A percentile compares a stretch with the other conserved stretches of the same genome.
Conservation (phyloP, 2,113 vertebrate species). For the Paedocypris sp. region DNA sequence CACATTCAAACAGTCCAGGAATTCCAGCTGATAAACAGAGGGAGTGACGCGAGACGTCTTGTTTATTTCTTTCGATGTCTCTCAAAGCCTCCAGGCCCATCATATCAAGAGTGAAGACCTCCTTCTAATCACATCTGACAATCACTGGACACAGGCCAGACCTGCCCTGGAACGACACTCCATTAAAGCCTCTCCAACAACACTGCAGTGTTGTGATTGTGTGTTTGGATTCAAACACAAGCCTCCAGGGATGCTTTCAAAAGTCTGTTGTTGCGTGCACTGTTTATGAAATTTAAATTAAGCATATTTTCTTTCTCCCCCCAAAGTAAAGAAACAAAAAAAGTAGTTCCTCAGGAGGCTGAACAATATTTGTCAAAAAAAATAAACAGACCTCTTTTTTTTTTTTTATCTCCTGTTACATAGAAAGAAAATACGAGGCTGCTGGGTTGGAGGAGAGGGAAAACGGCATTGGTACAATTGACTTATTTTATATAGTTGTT, state of each 20-base stretch:
- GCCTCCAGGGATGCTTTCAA: slow-evolving; percentile 26
- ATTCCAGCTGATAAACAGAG: slow-evolving; percentile 1
- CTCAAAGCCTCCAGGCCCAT: slow-evolving; percentile 29
- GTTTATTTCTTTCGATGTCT: slow-evolving; percentile 1
- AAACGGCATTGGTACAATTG: slow-evolving; percentile 2
- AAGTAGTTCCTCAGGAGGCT: slow-evolving; percentile 22
- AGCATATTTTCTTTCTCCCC: slow-evolving; percentile 39
- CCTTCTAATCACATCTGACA: slow-evolving; percentile 40
- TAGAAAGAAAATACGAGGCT: not conserved
- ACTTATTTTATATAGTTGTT: slow-evolving; percentile 10
- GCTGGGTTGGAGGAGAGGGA: not conserved
- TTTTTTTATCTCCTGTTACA: not conserved
- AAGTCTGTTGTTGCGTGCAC: not conserved
- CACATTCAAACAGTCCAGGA: not conserved
- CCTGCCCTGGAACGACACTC: slow-evolving; percentile 33
- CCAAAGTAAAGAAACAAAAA: slow-evolving; percentile 21
- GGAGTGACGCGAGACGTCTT: not conserved
- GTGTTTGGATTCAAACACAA: slow-evolving; percentile 42
- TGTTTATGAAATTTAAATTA: slow-evolving; percentile 50
- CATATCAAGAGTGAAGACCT: slow-evolving; percentile 29
- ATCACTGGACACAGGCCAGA: slow-evolving; percentile 36
- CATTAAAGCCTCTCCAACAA: slow-evolving; percentile 25
- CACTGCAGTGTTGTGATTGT: slow-evolving; percentile 33
- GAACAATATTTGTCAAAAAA: slow-evolving; percentile 8
- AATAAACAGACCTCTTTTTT: too few relatives aligned